Percentiles rank a stretch among this genome's conserved stretches.
phyloP scores from a whole-genome alignment of 2,888 invertebrate species.

The Trimorus sp. region DNA sequence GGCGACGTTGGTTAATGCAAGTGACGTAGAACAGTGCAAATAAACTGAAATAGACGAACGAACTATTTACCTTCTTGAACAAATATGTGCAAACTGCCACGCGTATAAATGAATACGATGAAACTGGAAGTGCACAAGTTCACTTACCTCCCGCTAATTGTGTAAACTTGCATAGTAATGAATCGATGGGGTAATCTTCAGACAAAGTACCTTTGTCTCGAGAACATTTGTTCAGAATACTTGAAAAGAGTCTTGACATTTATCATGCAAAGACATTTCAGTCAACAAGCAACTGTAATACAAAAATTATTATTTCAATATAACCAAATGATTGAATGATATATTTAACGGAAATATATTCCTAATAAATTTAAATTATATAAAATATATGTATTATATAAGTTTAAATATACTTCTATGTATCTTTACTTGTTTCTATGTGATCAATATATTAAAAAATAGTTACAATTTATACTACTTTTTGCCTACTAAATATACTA shows the following conservation, averaged over 20 bases:
- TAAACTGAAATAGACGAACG: slow-evolving; percentile 17
- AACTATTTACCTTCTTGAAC: slow-evolving; percentile 53
- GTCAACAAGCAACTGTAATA: too few relatives aligned
- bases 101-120: slow-evolving; percentile 49
- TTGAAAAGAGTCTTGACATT: not conserved
- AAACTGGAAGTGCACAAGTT: slow-evolving; percentile 33
- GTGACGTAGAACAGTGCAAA: slow-evolving; percentile 42
- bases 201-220: slow-evolving; percentile 46
- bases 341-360: too few relatives aligned
- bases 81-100: slow-evolving; percentile 49
- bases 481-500: too few relatives aligned
- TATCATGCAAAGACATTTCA: not conserved
- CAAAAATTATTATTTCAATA: too few relatives aligned
- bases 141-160: slow-evolving; percentile 56
- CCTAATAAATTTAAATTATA: too few relatives aligned
- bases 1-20: slow-evolving; percentile 7
- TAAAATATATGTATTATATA: too few relatives aligned
- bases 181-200: slow-evolving; percentile 42
- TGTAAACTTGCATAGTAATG: slow-evolving; percentile 41
- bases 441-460: too few relatives aligned
- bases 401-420: too few relatives aligned
- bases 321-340: too few relatives aligned
- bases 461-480: too few relatives aligned
- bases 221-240: not conserved
- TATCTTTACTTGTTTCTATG: too few relatives aligned